Evolutionary conservation across 2,797 vertebrate genomes (phyloP).

Genomic region (Microchirus variegatus): DNA sequence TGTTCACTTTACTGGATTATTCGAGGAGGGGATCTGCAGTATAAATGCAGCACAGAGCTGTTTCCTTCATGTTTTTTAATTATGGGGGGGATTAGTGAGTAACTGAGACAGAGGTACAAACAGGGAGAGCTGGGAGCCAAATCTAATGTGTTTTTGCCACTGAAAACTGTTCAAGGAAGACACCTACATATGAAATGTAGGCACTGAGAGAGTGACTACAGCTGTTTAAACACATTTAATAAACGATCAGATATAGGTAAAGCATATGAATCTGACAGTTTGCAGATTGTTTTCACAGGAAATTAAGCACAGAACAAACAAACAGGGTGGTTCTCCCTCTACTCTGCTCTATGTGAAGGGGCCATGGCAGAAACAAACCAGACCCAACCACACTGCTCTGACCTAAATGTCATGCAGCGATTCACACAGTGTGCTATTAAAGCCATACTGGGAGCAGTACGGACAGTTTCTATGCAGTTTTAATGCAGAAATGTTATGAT

Average conservation of each 20-base stretch:
- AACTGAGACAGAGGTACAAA: conserved; percentile 20
- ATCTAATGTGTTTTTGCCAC: conserved; percentile 9
- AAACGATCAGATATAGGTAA: neutral
- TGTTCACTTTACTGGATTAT: conserved; percentile 1
- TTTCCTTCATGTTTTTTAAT: conserved; percentile 34
- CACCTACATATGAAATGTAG: too few relatives aligned
- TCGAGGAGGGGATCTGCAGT: neutral
- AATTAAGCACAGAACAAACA: conserved; percentile 43
- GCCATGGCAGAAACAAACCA: conserved; percentile 34
- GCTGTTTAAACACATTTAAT: neutral
- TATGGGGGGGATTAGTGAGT: conserved; percentile 13
- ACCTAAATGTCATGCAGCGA: neutral
- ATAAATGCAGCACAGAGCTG: neutral
- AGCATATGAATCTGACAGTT: conserved; percentile 11
- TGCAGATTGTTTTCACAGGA: conserved; percentile 29
- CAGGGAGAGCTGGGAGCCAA: neutral
- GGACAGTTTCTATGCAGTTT: too few relatives aligned
- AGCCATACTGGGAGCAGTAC: too few relatives aligned
- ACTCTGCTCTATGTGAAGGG: conserved; percentile 25
- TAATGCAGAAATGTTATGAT: too few relatives aligned
- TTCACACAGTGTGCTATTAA: neutral
- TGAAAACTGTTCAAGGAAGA: neutral
- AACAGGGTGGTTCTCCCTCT: conserved; percentile 42
- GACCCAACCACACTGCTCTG: conserved; percentile 11
- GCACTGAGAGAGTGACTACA: too few relatives aligned